Conservation (phyloP, 1,140 invertebrate species). For the Aporrectodea caliginosa region DNA sequence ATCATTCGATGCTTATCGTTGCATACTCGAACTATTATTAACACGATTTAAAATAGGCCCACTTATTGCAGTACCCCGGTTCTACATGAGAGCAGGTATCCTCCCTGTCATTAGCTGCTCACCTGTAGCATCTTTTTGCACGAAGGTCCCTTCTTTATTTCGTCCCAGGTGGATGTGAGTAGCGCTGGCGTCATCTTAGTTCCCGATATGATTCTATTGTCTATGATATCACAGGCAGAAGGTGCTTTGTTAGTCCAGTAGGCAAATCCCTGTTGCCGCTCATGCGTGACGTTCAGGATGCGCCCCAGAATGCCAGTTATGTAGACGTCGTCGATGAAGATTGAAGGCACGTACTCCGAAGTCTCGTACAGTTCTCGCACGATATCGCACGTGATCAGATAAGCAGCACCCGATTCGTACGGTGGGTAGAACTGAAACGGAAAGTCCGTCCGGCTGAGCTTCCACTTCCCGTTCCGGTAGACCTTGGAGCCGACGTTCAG, state of each 20-base stretch:
- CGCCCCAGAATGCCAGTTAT: conserved; percentile 53
- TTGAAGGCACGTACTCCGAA: conserved; percentile 41
- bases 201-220: conserved; percentile 17
- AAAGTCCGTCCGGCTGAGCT: conserved; percentile 38
- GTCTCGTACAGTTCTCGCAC: conserved; percentile 36
- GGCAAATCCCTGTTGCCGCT: conserved; percentile 25
- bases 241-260: conserved; percentile 30
- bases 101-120: too few species aligned
- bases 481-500: conserved; percentile 22
- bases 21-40: too few species aligned
- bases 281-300: conserved; percentile 24
- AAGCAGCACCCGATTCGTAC: conserved; percentile 44
- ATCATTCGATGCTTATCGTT: too few species aligned
- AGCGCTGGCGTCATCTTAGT: conserved; percentile 25
- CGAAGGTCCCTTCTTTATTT: neutral
- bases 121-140: too few species aligned
- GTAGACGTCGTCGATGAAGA: conserved; percentile 56
- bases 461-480: conserved; percentile 41
- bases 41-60: too few species aligned
- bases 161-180: conserved; percentile 17
- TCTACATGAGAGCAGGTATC: too few species aligned
- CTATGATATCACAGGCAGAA: conserved; percentile 14
- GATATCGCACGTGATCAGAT: conserved; percentile 42
- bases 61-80: too few species aligned
- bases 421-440: conserved; percentile 42